Conservation (phyloP, 2,797 vertebrate genomes). For the Leptodactylus fallax region DNA sequence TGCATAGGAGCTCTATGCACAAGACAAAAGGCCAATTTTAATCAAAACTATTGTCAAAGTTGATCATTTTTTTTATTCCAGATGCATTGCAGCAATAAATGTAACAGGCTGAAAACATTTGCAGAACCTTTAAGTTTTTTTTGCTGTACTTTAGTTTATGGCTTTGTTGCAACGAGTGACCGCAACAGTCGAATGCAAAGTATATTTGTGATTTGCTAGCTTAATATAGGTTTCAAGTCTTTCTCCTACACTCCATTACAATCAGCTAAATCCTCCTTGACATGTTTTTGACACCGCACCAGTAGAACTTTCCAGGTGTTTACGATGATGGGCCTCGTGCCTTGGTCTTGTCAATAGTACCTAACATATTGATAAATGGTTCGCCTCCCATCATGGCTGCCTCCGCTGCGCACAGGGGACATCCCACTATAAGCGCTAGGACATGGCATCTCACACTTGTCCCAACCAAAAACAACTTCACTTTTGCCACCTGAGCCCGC, state of each 20-base stretch:
- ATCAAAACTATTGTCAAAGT: neutral
- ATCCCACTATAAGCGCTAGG: neutral
- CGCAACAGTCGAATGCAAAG: neutral
- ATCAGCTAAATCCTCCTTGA: neutral
- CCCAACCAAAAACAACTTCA: conserved; percentile 54
- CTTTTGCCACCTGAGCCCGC: conserved; percentile 87
- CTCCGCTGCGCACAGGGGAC: neutral
- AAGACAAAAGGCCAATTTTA: neutral
- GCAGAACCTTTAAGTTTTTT: neutral
- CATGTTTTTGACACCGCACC: neutral
- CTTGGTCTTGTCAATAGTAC: neutral
- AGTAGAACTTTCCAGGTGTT: neutral
- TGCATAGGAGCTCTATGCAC: neutral
- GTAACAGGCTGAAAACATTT: neutral
- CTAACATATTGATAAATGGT: neutral
- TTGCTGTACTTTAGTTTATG: neutral
- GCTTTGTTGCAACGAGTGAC: neutral
- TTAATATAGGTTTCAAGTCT: neutral
- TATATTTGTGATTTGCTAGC: neutral
- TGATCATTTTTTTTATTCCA: neutral
- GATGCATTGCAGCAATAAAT: neutral
- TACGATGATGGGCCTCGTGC: neutral
- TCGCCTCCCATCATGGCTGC: neutral
- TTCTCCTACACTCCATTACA: neutral
- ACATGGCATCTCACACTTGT: conserved; percentile 29